Conservation (phyloP, 2,888 invertebrate species). For the Eumerus sabulonum region DNA sequence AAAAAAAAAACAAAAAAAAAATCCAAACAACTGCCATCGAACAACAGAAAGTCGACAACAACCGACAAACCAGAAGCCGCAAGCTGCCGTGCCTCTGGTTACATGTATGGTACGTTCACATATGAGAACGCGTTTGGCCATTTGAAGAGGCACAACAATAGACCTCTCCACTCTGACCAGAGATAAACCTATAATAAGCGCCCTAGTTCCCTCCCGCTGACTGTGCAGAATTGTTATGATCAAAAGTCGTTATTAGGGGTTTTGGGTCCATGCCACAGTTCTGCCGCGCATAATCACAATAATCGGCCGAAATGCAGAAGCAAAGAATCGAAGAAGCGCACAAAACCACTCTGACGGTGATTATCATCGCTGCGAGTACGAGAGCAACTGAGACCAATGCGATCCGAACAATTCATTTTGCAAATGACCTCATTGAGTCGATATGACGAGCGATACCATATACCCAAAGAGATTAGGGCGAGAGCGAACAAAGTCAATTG, state of each 20-base stretch:
- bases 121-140: background rate
- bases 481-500: conserved; percentile 36
- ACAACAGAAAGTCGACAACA: no score
- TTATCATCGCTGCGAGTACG: conserved; percentile 12
- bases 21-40: conserved; percentile 3
- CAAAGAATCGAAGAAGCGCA: no score
- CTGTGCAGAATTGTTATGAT: conserved; percentile 64
- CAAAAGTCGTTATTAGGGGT: conserved; percentile 56
- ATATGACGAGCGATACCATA: conserved; percentile 58
- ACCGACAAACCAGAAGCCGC: no score
- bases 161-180: conserved; percentile 68
- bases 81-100: background rate
- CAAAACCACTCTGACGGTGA: conserved; percentile 22
- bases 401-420: conserved; percentile 17
- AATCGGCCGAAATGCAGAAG: conserved; percentile 31
- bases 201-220: conserved; percentile 43
- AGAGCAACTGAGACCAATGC: conserved; percentile 8
- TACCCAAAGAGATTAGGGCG: conserved; percentile 41
- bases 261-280: conserved; percentile 12
- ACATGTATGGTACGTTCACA: background rate
- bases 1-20: conserved; percentile 55
- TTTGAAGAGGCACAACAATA: conserved; percentile 51
- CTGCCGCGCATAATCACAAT: conserved; percentile 59
- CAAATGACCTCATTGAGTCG: conserved; percentile 65
- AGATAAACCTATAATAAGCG: conserved; percentile 64